Evolutionary conservation across 2,797 vertebrate species (phyloP), one percentile per base, ranked within the genome.

Genomic region (Rhinichthys osculus): DNA sequence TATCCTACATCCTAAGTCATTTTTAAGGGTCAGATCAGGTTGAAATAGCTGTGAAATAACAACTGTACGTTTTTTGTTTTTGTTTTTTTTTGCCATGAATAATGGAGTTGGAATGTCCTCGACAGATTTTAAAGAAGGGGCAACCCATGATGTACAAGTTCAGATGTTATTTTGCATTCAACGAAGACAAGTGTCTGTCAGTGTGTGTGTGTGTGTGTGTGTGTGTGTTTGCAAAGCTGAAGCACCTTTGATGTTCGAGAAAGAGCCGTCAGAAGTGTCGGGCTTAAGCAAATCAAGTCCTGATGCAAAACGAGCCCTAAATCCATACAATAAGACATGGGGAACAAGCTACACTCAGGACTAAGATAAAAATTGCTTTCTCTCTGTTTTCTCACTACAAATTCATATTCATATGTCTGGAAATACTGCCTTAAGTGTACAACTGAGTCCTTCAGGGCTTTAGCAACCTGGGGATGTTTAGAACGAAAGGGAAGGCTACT

Each of bases 241-340:
- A 81, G 66, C 64, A 81, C 21, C 79, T 70, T 81, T 69, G 79
- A 81, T 70, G 42, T 69, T 81, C 4, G 0, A 47, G 30, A 81
- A 81, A 33, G 44, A 54, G 79, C 64, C 33, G 0, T 69, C 44
- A 81, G 30, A 81, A 13, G 27, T 70, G 17, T 8, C 3, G 4
- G 21, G 66, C 44, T 81, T n/a, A 81, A 81, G 33, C 47, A 81
- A 70, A 70, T 70, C 13, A 81, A 27, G 30, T 38, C 4, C 19
- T 81, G 17, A 81, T 70, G 47, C 66, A 70, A 67, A 47, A 81
- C 8, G 7, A 81, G 44, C 79, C 44, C 66, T 54, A 54, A 70
- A 81, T 33, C 79, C 33, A 1, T n/a, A 52, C 30, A 54, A 54
- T 54, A 47, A 70, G 47, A 70, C 66, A 54, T 47, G 47, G 47